Percentiles rank a stretch among this genome's conserved stretches.
Evolutionary conservation across 2,888 invertebrate species (phyloP).

Genomic region (Agrotis clavis): DNA sequence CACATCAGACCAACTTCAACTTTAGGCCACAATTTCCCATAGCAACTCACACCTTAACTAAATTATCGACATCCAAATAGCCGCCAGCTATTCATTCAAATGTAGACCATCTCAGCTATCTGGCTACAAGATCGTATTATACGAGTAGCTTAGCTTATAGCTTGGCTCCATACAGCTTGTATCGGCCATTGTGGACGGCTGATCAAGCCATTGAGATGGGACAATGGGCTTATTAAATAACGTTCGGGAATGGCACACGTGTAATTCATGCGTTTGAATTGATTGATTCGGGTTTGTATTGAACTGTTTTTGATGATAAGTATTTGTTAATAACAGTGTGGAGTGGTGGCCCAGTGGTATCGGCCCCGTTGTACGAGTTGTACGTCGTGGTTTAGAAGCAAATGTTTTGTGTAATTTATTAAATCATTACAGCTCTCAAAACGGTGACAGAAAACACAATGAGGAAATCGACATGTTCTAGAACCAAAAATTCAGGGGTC

Average conservation of each 20-base stretch:
- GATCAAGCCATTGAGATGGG: constrained; percentile 70
- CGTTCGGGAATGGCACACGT: constrained; percentile 12
- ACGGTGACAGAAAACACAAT: no score
- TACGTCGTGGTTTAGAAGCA: no score
- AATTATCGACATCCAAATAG: constrained; percentile 36
- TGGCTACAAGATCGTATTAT: constrained; percentile 47
- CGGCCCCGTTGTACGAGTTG: no score
- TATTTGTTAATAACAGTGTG: no score
- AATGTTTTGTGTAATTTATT: no score
- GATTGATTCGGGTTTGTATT: constrained; percentile 34
- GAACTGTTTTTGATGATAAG: no score
- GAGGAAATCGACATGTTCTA: no score
- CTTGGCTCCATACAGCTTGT: constrained; percentile 45
- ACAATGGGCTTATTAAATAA: constrained; percentile 73
- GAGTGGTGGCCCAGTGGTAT: no score
- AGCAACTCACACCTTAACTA: neutral
- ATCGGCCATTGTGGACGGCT: constrained; percentile 65
- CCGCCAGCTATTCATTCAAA: constrained; percentile 28
- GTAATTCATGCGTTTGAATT: constrained; percentile 46
- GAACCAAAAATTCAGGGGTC: no score
- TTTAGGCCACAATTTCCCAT: neutral
- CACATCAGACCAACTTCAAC: neutral
- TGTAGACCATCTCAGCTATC: constrained; percentile 37
- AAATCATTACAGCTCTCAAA: no score
- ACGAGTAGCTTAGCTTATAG: constrained; percentile 42